Percentiles rank a stretch among this genome's conserved stretches.
phyloP scores from a whole-genome alignment of 2,888 invertebrate species.

The Pterobdella sp. region DNA sequence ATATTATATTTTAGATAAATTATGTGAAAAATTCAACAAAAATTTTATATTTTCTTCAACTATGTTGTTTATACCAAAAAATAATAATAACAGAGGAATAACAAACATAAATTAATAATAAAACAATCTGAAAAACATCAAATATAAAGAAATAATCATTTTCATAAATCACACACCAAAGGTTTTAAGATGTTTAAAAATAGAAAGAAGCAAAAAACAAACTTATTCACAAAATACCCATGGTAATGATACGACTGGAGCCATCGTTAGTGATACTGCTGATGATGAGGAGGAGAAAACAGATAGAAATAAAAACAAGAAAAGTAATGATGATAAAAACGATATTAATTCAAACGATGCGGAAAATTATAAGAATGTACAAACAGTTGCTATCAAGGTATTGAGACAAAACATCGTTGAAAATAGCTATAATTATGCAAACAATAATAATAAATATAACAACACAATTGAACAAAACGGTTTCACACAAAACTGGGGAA shows the following conservation, averaged over 20 bases:
- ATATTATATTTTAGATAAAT: no score
- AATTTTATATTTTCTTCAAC: no score
- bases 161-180: no score
- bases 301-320: background rate
- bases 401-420: background rate
- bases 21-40: no score
- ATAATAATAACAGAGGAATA: no score
- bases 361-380: background rate
- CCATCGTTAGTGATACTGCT: background rate
- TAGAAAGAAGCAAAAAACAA: background rate
- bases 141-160: no score
- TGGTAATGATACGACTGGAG: background rate
- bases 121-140: no score
- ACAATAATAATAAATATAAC: background rate
- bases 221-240: background rate
- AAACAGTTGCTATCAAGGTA: background rate
- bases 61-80: no score
- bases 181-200: conserved; percentile 1
- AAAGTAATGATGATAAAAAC: background rate
- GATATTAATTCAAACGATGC: background rate
- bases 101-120: no score
- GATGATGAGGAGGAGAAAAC: background rate
- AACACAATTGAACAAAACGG: background rate
- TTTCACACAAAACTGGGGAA: background rate
- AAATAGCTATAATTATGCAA: background rate